Conservation (phyloP, 1,140 invertebrate genomes). For the Bacillus rossius region DNA sequence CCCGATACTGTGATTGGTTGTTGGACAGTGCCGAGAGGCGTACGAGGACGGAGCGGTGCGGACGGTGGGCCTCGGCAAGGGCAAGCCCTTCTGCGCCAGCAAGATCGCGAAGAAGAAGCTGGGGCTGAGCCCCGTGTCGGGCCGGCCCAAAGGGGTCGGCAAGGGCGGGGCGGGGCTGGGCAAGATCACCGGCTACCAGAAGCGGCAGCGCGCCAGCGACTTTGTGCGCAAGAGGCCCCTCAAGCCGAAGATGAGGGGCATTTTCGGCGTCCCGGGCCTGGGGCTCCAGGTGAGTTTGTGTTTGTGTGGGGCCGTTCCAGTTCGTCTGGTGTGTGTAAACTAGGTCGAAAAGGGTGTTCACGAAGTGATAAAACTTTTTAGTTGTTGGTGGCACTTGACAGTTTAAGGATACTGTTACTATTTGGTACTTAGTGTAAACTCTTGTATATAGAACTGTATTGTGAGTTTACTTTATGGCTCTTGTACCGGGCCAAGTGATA, state of each 20-base stretch:
- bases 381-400: too few relatives aligned
- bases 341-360: too few relatives aligned
- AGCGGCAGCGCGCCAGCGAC: constrained; percentile 57
- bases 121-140: constrained; percentile 37
- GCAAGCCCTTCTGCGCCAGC: constrained; percentile 67
- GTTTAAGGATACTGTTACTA: too few relatives aligned
- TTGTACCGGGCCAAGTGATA: too few relatives aligned
- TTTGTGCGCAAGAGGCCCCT: constrained; percentile 73
- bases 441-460: too few relatives aligned
- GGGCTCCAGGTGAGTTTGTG: constrained; percentile 57
- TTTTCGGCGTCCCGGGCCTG: constrained; percentile 74
- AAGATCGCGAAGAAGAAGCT: constrained; percentile 76
- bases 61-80: constrained; percentile 62
- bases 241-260: constrained; percentile 77
- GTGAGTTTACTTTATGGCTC: too few relatives aligned
- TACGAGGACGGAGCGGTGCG: constrained; percentile 45
- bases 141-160: constrained; percentile 53
- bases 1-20: too few relatives aligned
- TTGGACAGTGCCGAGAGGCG: too few relatives aligned
- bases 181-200: constrained; percentile 59
- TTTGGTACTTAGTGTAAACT: too few relatives aligned
- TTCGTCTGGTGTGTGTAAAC: too few relatives aligned
- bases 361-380: too few relatives aligned
- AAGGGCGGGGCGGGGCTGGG: constrained; percentile 35
- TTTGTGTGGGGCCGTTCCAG: too few relatives aligned